Percentiles rank a stretch among this genome's conserved stretches.
phyloP scores from a whole-genome alignment of 1,140 invertebrate genomes.

The Neelides sp. region DNA sequence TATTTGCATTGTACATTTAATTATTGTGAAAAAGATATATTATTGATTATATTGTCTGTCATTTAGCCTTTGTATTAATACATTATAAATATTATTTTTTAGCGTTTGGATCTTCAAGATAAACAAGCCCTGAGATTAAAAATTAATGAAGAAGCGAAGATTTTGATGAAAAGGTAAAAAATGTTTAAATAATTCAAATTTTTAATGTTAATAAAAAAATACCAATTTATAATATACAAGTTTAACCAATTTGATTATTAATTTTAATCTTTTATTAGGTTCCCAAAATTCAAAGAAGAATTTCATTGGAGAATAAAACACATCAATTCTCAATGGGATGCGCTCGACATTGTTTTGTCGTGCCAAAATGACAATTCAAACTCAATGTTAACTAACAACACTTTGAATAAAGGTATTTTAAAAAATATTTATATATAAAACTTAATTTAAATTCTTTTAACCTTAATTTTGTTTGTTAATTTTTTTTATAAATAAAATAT shows the following conservation, averaged over 20 bases:
- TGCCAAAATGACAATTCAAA: slow-evolving; percentile 7
- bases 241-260: background rate
- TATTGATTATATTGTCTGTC: background rate
- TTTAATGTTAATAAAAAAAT: too few species aligned
- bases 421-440: background rate
- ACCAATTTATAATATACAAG: background rate
- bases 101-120: slow-evolving; percentile 15
- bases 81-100: background rate
- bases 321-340: slow-evolving; percentile 29
- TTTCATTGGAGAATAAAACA: slow-evolving; percentile 28
- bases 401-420: background rate
- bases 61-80: background rate
- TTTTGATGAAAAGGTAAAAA: slow-evolving; percentile 11
- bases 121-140: slow-evolving; percentile 16
- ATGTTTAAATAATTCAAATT: too few species aligned
- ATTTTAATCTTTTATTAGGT: slow-evolving; percentile 5
- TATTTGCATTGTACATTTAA: background rate
- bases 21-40: background rate
- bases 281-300: slow-evolving; percentile 27
- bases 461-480: background rate
- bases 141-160: slow-evolving; percentile 17
- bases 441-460: background rate
- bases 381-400: slow-evolving; percentile 7
- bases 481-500: background rate
- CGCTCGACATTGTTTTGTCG: slow-evolving; percentile 24